Percentiles rank a stretch among this genome's conserved stretches.
Evolutionary conservation across 2,113 vertebrate genomes (phyloP).

Genomic region (Colossoma macropomum): DNA sequence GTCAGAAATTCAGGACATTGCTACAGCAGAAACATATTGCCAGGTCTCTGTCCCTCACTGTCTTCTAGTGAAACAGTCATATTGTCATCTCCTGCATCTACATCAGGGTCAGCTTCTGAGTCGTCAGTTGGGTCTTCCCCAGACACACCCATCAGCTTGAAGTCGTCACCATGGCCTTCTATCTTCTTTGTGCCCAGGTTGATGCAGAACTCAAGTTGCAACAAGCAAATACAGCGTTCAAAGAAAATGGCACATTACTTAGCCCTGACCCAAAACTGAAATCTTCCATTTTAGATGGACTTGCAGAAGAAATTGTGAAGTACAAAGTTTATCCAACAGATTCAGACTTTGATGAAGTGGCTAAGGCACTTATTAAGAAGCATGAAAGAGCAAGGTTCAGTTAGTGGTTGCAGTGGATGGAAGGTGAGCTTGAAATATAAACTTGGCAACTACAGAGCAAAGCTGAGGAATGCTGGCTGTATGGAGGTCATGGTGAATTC

Average conservation of each 20-base stretch:
- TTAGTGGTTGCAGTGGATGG: too few relatives aligned
- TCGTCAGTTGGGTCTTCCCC: constrained; percentile 27
- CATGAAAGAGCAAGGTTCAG: too few relatives aligned
- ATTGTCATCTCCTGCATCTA: constrained; percentile 16
- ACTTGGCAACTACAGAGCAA: too few relatives aligned
- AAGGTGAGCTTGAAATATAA: too few relatives aligned
- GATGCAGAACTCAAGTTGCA: constrained; percentile 45
- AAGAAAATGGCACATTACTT: background rate
- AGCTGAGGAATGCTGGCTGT: too few relatives aligned
- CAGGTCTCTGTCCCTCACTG: constrained; percentile 3
- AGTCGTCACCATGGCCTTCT: too few relatives aligned
- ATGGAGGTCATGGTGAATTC: too few relatives aligned
- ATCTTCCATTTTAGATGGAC: constrained; percentile 45
- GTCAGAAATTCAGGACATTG: constrained; percentile 9
- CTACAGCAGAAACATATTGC: too few relatives aligned
- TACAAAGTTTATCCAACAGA: constrained; percentile 36
- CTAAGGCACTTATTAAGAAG: too few relatives aligned
- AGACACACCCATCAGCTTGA: background rate
- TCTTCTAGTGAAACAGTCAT: too few relatives aligned
- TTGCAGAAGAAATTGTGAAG: constrained; percentile 43
- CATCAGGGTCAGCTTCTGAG: constrained; percentile 9
- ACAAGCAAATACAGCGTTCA: constrained; percentile 27
- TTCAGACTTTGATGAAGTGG: background rate
- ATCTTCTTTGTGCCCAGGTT: constrained; percentile 31
- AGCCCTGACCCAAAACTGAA: constrained; percentile 49